Percentiles rank a stretch among this genome's conserved stretches.
These are phyloP conservation scores for Darevskia mixta DNA, from an alignment of 2,797 vertebrate species.

Conservation along the genomic window DNA sequence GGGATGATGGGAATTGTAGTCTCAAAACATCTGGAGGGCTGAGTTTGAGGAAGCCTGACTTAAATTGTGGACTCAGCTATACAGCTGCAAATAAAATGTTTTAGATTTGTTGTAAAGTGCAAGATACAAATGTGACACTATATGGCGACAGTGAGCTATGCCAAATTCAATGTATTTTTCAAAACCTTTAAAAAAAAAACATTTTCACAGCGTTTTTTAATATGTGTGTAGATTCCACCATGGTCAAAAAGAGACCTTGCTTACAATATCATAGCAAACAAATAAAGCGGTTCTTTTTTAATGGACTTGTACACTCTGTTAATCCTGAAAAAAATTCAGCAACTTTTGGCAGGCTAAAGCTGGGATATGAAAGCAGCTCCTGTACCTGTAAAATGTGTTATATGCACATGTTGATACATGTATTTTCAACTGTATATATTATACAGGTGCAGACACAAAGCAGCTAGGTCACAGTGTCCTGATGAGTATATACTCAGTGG, in stretches of 20 bases:
- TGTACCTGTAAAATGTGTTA: background rate
- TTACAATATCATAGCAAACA: background rate
- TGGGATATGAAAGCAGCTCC: background rate
- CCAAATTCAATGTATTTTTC: no score
- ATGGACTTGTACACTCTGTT: background rate
- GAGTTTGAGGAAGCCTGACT: background rate
- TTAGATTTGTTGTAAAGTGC: no score
- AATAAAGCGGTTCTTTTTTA: background rate
- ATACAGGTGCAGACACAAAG: no score
- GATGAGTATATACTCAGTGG: background rate
- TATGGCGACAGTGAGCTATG: no score
- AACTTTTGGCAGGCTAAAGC: background rate
- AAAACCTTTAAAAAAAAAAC: no score
- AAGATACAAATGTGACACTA: no score
- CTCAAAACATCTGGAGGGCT: no score
- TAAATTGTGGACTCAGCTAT: background rate
- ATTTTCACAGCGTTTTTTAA: no score
- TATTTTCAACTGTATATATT: background rate
- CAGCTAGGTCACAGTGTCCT: background rate
- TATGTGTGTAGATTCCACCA: no score
- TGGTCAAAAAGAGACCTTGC: background rate
- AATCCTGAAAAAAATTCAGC: background rate
- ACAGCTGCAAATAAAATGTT: no score
- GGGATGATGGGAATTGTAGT: no score
- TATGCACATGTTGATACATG: background rate